A percentile compares a stretch with the other conserved stretches of the same genome.
Conservation (phyloP, 2,797 vertebrate species). For the Sciurus vulgaris region DNA sequence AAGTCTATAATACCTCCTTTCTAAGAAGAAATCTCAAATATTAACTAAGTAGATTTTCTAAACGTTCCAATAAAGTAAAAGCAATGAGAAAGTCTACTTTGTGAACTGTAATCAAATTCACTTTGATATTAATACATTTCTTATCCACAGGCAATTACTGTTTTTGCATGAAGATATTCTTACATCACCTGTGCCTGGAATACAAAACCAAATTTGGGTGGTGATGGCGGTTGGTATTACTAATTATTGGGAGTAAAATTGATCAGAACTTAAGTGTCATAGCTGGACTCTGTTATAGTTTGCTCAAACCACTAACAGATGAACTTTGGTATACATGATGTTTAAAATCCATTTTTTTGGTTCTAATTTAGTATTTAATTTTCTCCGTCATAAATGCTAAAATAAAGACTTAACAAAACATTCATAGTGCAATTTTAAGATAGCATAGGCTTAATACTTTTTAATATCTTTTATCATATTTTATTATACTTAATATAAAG, state of each 20-base stretch:
- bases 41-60: background rate
- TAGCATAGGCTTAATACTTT: background rate
- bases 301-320: conserved; percentile 29
- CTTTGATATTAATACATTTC: conserved; percentile 19
- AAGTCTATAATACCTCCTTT: background rate
- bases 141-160: conserved; percentile 90
- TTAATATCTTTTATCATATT: background rate
- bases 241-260: conserved; percentile 39
- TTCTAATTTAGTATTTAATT: conserved; percentile 24
- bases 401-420: conserved; percentile 9
- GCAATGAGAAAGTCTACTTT: background rate
- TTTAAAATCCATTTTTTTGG: conserved; percentile 50
- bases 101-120: no score
- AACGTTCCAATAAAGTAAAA: background rate
- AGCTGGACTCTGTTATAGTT: background rate
- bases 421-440: background rate
- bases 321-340: background rate
- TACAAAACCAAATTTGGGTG: conserved; percentile 90
- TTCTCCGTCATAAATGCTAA: conserved; percentile 42
- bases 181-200: conserved; percentile 91
- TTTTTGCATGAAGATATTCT: conserved; percentile 90
- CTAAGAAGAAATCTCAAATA: background rate
- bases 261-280: background rate
- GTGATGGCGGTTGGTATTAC: conserved; percentile 92
- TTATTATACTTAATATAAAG: conserved; percentile 46